A percentile compares a stretch with the other conserved stretches of the same genome.
These are phyloP conservation scores for Clarias batrachus DNA, from an alignment of 2,113 vertebrate species.

Conservation along the genomic window DNA sequence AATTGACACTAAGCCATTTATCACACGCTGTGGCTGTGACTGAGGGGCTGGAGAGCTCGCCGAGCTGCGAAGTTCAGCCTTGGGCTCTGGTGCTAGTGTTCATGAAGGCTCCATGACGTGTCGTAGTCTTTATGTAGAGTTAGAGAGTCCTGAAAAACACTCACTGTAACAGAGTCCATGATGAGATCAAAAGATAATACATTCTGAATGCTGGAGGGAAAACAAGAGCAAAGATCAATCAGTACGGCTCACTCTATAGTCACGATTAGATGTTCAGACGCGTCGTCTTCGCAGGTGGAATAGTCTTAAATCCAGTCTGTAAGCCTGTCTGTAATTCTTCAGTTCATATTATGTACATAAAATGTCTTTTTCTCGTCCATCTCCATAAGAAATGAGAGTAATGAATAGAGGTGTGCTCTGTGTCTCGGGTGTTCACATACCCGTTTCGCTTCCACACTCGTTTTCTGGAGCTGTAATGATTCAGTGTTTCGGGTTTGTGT, in stretches of 20 bases:
- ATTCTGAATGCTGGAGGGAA: background rate
- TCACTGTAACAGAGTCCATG: background rate
- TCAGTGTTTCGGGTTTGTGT: background rate
- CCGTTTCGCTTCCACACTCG: background rate
- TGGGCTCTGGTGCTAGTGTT: background rate
- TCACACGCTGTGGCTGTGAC: constrained; percentile 29
- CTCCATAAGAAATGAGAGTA: background rate
- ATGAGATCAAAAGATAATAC: too few relatives aligned
- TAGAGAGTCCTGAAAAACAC: background rate
- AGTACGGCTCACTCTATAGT: too few relatives aligned
- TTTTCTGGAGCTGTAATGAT: background rate
- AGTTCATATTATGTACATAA: too few relatives aligned
- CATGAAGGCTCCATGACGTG: background rate
- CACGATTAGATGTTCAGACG: too few relatives aligned
- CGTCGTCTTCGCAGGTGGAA: too few relatives aligned
- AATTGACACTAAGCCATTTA: constrained; percentile 37
- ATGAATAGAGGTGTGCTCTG: background rate
- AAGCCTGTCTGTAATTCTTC: too few relatives aligned
- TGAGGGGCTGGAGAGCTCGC: background rate
- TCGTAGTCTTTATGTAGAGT: background rate
- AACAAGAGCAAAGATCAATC: background rate
- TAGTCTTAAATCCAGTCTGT: too few relatives aligned
- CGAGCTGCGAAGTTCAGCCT: background rate
- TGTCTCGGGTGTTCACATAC: background rate
- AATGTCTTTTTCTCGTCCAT: too few relatives aligned